Evolutionary conservation across 2,797 vertebrate species (phyloP), one percentile per base, ranked within the genome.

Genomic region (Philypnodon macrostomus): DNA sequence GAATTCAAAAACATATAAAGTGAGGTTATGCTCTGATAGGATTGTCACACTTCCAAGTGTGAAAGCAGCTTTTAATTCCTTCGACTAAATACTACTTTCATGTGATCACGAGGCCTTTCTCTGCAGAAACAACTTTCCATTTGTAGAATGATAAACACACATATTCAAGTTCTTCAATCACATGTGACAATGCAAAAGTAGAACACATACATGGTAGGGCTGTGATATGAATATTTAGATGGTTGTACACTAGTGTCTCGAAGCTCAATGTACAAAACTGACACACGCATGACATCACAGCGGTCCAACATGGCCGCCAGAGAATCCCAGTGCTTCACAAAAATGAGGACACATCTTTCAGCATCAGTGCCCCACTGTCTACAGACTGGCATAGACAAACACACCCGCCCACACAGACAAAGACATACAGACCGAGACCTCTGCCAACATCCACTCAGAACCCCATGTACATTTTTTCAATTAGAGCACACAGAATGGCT

Each of bases 281-380:
- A 79, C 71, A 81, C 79, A 72, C 58, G 52, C 53, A 67, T 83
- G 75, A 84, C 77, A 85, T 83, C 65, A 81, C 70, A 79, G 64
- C 37, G 61, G 63, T 54, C 67, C 75, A 73, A 80, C 75, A 77
- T 73, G 73, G 75, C 66, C 35, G 62, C 70, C 58, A 69, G 67
- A 81, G 73, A 59, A 84, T 74, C 67, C 63, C 66, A 5, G 63
- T n/a, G 67, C 65, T 21, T 61, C 51, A 57, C 46, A 79, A 63
- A 86, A 87, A 84, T 59, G 82, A 85, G 84, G 83, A 79, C 82
- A 84, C 77, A 82, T 87, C 81, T 82, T 84, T 87, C 85, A 83
- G 85, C 82, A 85, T 87, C 83, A 85, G 60, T 79, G 80, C 74
- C 65, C 77, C 71, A 81, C 77, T 76, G 77, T 81, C 65, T 77